These are phyloP conservation scores for Lycia hirtaria DNA, from an alignment of 2,888 invertebrate species.

Conservation along the genomic window DNA sequence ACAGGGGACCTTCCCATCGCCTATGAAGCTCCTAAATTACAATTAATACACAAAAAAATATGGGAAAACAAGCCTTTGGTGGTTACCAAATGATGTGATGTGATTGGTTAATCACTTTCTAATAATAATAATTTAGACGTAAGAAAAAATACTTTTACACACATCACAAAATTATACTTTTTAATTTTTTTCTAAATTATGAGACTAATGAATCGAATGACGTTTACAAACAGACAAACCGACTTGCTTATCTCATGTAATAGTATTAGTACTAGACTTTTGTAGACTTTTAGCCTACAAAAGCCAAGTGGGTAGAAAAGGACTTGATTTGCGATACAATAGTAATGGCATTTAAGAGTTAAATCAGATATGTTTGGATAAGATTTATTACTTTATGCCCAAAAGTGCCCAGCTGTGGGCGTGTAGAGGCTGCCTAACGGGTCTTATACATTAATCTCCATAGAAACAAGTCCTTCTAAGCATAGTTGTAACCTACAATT, in stretches of 20 bases:
- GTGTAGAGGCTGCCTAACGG: conserved; percentile 5
- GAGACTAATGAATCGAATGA: background rate
- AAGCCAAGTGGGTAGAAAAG: background rate
- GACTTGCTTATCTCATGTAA: background rate
- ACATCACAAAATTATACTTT: too few relatives aligned
- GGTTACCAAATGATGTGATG: too few relatives aligned
- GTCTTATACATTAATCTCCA: conserved; percentile 1
- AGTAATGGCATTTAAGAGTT: background rate
- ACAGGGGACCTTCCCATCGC: too few relatives aligned
- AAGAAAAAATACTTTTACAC: too few relatives aligned
- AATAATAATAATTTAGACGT: too few relatives aligned
- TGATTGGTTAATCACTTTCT: too few relatives aligned
- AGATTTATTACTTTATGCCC: conserved; percentile 10
- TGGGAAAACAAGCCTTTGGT: too few relatives aligned
- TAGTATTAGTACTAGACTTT: too few relatives aligned
- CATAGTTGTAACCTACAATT: background rate
- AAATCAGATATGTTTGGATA: conserved; percentile 11
- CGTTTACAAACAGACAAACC: background rate
- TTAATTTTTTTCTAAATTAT: too few relatives aligned
- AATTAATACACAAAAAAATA: too few relatives aligned
- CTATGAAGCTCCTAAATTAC: too few relatives aligned
- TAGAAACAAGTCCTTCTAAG: background rate
- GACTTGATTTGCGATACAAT: conserved; percentile 3
- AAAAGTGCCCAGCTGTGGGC: conserved; percentile 6
- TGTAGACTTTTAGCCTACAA: too few relatives aligned